phyloP scores from a whole-genome alignment of 2,888 invertebrate genomes.

The Hymenopus coronatus region DNA sequence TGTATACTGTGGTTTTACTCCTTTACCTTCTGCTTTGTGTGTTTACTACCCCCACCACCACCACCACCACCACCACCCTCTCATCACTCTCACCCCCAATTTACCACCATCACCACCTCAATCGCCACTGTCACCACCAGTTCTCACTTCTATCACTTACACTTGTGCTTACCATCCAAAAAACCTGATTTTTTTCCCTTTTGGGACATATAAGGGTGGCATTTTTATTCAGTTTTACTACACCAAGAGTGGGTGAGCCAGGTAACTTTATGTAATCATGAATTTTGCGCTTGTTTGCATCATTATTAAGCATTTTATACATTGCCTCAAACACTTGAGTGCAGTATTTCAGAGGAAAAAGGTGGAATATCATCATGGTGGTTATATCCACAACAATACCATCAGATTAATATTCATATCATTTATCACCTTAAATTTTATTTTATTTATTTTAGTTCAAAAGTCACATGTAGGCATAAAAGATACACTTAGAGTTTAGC shows the following conservation, averaged over 20 bases:
- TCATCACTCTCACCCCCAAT: neutral
- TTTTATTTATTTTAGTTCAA: constrained; percentile 32
- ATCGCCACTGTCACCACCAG: neutral
- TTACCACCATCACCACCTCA: neutral
- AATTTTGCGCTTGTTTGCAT: neutral
- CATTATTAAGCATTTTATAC: neutral
- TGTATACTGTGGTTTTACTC: neutral
- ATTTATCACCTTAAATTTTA: constrained; percentile 31
- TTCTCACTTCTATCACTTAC: neutral
- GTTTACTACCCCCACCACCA: neutral
- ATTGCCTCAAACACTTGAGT: neutral
- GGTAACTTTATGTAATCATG: neutral
- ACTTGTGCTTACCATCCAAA: no score
- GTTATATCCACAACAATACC: neutral
- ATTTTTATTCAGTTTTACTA: neutral
- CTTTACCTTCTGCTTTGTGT: neutral
- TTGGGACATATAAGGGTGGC: neutral
- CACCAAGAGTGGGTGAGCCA: neutral
- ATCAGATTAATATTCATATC: constrained; percentile 15
- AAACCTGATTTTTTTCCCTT: neutral
- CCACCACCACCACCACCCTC: neutral
- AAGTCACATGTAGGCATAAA: neutral
- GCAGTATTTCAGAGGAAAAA: no score
- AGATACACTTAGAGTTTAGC: neutral
- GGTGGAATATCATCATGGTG: no score